These are phyloP conservation scores for Oryzias sinensis DNA, from an alignment of 2,797 vertebrate genomes.

Conservation along the genomic window DNA sequence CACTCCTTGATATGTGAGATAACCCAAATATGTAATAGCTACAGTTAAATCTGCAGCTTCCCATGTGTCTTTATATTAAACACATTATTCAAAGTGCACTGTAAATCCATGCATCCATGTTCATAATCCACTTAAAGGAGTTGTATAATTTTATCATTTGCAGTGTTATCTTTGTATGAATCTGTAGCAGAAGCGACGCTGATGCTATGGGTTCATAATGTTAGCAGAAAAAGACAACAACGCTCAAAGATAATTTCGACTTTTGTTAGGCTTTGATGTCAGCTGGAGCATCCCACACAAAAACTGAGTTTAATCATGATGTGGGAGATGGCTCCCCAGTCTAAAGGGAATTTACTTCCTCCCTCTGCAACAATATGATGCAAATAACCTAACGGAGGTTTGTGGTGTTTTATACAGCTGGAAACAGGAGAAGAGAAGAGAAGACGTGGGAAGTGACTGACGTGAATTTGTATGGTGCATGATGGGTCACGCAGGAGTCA, in stretches of 20 bases:
- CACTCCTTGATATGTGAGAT: conserved; percentile 32
- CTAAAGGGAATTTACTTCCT: too few species aligned
- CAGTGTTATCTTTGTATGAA: neutral
- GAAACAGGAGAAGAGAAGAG: too few species aligned
- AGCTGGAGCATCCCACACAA: too few species aligned
- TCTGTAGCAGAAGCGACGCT: neutral
- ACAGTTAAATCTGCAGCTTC: conserved; percentile 22
- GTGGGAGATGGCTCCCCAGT: too few species aligned
- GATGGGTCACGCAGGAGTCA: too few species aligned
- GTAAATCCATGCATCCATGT: conserved; percentile 13
- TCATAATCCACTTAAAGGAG: too few species aligned
- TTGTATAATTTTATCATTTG: conserved; percentile 15
- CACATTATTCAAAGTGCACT: conserved; percentile 42
- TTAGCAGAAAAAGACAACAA: too few species aligned
- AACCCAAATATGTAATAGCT: conserved; percentile 36
- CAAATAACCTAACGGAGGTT: neutral
- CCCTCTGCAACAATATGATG: neutral
- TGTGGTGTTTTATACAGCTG: neutral
- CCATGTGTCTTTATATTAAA: conserved; percentile 13
- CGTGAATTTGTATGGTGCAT: too few species aligned
- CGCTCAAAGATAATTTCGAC: too few species aligned
- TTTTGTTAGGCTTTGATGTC: too few species aligned
- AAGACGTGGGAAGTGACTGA: too few species aligned
- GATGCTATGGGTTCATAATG: conserved; percentile 28
- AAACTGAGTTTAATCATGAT: too few species aligned